These are phyloP conservation scores for Tenthredo mesomela DNA, from an alignment of 2,888 invertebrate species.

Conservation along the genomic window DNA sequence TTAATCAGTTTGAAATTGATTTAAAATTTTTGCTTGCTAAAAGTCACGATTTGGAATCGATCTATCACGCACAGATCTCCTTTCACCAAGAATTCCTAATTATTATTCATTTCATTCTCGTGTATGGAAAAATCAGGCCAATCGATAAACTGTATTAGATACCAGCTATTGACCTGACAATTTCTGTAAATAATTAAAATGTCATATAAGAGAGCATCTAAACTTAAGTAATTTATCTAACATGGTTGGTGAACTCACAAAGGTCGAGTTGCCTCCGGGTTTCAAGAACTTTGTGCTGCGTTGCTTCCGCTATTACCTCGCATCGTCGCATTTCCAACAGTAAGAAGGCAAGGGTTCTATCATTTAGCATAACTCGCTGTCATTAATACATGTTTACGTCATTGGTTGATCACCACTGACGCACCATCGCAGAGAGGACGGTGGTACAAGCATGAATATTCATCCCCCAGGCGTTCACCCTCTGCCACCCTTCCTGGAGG, in stretches of 20 bases:
- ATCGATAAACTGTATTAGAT: not conserved
- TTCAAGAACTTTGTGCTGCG: not conserved
- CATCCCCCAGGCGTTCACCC: constrained; percentile 65
- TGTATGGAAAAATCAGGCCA: not conserved
- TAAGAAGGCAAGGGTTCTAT: constrained; percentile 15
- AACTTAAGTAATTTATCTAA: not conserved
- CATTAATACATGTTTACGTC: constrained; percentile 50
- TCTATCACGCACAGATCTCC: not conserved
- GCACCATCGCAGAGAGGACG: constrained; percentile 73
- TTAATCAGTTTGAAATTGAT: too few species aligned
- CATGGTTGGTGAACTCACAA: constrained; percentile 1
- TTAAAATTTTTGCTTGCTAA: not conserved
- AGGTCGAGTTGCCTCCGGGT: not conserved
- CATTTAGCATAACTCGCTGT: constrained; percentile 24
- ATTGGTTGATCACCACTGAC: constrained; percentile 76
- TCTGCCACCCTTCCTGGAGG: constrained; percentile 10
- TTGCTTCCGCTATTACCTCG: not conserved
- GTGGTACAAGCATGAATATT: constrained; percentile 75
- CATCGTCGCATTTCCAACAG: not conserved
- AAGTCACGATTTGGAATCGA: not conserved
- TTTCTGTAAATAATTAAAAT: not conserved
- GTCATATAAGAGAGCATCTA: not conserved
- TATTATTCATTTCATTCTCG: not conserved
- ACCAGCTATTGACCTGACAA: not conserved
- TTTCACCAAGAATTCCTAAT: constrained; percentile 11